Conservation (phyloP, 2,888 invertebrate genomes). For the Mesorhabditis belari region DNA sequence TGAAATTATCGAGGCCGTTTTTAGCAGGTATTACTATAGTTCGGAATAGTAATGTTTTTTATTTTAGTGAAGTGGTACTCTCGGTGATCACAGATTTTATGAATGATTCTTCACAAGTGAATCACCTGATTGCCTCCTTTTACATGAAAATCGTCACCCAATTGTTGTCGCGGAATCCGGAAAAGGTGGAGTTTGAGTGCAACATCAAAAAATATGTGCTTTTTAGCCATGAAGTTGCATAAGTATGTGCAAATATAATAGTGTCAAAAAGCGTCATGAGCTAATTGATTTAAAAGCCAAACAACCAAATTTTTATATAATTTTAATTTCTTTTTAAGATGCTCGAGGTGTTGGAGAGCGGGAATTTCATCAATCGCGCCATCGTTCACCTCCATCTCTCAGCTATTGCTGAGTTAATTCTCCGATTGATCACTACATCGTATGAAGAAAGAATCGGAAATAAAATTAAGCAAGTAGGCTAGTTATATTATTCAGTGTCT, state of each 20-base stretch:
- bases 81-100: conserved; percentile 9
- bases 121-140: conserved; percentile 27
- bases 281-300: too few relatives aligned
- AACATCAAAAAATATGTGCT: too few relatives aligned
- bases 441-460: background rate
- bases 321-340: background rate
- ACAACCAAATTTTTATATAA: too few relatives aligned
- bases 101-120: conserved; percentile 13
- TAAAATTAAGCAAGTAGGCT: background rate
- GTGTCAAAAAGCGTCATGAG: too few relatives aligned
- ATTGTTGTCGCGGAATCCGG: conserved; percentile 5
- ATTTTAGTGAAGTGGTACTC: conserved; percentile 8
- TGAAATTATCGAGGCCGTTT: conserved; percentile 11
- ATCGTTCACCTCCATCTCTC: background rate
- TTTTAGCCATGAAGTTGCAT: too few relatives aligned
- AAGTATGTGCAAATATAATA: too few relatives aligned
- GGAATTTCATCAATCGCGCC: background rate
- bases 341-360: background rate
- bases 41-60: background rate
- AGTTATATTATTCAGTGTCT: background rate
- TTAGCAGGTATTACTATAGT: conserved; percentile 2
- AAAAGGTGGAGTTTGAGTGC: background rate
- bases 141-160: conserved; percentile 24
- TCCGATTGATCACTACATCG: background rate
- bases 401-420: background rate